These are phyloP conservation scores for Chrysoperla carnea DNA, from an alignment of 1,140 invertebrate genomes.

Conservation along the genomic window DNA sequence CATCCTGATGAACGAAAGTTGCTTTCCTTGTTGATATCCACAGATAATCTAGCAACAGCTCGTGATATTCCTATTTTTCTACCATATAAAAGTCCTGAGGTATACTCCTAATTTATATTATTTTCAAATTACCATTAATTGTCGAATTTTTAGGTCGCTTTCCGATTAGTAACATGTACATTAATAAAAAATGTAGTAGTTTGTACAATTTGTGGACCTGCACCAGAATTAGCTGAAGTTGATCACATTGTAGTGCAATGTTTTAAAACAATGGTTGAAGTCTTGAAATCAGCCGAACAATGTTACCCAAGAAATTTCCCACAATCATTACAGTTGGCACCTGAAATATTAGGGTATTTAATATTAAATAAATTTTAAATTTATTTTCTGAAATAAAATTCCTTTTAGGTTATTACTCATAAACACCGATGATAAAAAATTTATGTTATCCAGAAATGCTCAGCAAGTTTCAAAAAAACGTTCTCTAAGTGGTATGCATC, in stretches of 20 bases:
- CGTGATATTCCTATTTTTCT: conserved; percentile 66
- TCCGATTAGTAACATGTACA: conserved; percentile 57
- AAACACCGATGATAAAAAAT: conserved; percentile 43
- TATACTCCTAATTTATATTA: conserved; percentile 22
- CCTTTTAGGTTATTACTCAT: conserved; percentile 46
- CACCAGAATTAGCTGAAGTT: conserved; percentile 48
- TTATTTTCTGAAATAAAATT: conserved; percentile 1
- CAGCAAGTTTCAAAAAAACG: conserved; percentile 29
- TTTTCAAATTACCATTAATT: conserved; percentile 3
- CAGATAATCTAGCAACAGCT: conserved; percentile 41
- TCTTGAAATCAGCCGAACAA: conserved; percentile 40
- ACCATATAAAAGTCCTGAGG: conserved; percentile 64
- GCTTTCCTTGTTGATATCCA: conserved; percentile 41
- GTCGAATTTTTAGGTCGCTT: conserved; percentile 45
- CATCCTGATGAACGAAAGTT: conserved; percentile 54
- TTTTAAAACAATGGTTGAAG: conserved; percentile 51
- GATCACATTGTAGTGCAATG: conserved; percentile 52
- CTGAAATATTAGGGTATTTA: conserved; percentile 43
- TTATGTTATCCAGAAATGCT: conserved; percentile 43
- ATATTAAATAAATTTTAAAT: conserved; percentile 2
- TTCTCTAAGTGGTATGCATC: conserved; percentile 32
- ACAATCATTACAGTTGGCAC: conserved; percentile 34
- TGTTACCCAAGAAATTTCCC: conserved; percentile 45
- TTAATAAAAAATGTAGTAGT: conserved; percentile 56
- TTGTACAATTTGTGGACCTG: conserved; percentile 58